Evolutionary conservation across 2,888 invertebrate species (phyloP).

Genomic region (Heliconius ethilla): DNA sequence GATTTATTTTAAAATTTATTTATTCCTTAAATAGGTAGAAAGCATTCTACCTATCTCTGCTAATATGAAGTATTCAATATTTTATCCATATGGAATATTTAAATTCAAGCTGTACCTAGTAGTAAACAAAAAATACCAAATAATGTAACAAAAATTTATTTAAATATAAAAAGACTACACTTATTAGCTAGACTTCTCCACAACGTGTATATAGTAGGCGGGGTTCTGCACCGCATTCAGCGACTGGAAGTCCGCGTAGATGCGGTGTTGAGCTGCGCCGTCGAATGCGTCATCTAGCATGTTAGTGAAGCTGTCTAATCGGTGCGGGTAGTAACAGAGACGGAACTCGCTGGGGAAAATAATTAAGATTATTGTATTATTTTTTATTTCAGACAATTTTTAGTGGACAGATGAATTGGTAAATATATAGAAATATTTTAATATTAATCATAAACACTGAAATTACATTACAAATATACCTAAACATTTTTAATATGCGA

Average conservation of each 20-base stretch:
- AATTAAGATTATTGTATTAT: not conserved
- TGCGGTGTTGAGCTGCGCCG: conserved; percentile 84
- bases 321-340: conserved; percentile 93
- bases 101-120: too few species aligned
- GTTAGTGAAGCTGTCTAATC: conserved; percentile 85
- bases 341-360: conserved; percentile 87
- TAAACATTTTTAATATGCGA: too few species aligned
- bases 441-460: too few species aligned
- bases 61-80: too few species aligned
- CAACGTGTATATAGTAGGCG: conserved; percentile 92
- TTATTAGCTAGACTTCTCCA: conserved; percentile 81
- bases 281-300: conserved; percentile 88
- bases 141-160: conserved; percentile 20
- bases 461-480: too few species aligned
- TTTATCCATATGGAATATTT: too few species aligned
- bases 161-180: not conserved
- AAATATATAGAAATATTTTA: too few species aligned
- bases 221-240: conserved; percentile 77
- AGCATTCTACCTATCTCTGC: too few species aligned
- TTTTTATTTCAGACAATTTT: too few species aligned
- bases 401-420: too few species aligned
- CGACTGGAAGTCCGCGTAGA: conserved; percentile 92
- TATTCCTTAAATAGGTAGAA: too few species aligned
- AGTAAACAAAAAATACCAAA: not conserved
- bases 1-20: too few species aligned